These are phyloP conservation scores for Prionailurus bengalensis DNA, from an alignment of 2,113 vertebrate species.

Conservation along the genomic window DNA sequence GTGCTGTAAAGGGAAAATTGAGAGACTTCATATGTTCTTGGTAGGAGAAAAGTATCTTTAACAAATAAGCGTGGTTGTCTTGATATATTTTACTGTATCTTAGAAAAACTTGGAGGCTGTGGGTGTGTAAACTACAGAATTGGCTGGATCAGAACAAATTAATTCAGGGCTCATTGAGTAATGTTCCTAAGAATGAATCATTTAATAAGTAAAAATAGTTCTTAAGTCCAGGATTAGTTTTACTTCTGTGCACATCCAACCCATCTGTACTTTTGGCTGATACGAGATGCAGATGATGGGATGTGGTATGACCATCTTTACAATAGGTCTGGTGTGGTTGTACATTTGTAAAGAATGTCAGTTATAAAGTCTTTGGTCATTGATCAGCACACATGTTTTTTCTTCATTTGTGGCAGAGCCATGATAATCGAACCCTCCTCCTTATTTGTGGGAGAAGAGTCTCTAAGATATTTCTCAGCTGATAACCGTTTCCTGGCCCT, in stretches of 20 bases:
- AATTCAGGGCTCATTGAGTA: neutral
- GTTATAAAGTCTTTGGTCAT: neutral
- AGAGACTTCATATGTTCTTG: neutral
- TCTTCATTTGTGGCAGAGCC: neutral
- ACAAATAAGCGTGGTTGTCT: neutral
- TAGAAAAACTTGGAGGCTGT: neutral
- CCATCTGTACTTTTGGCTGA: neutral
- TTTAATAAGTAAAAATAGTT: neutral
- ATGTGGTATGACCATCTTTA: neutral
- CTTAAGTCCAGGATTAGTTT: neutral
- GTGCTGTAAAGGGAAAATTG: neutral
- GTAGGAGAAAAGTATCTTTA: slow-evolving; percentile 1
- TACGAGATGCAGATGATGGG: neutral
- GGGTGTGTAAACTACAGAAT: neutral
- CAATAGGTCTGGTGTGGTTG: neutral
- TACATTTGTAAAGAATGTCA: neutral
- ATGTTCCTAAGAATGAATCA: neutral
- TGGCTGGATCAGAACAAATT: neutral
- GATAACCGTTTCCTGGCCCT: neutral
- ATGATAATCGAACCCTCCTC: neutral
- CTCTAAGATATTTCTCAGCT: neutral
- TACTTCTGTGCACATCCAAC: neutral
- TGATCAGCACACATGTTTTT: neutral
- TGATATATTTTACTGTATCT: neutral
- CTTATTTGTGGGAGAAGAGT: neutral